Base-by-base conservation (phyloP, 2,113 vertebrate species). In the Aythya baeri region DNA sequence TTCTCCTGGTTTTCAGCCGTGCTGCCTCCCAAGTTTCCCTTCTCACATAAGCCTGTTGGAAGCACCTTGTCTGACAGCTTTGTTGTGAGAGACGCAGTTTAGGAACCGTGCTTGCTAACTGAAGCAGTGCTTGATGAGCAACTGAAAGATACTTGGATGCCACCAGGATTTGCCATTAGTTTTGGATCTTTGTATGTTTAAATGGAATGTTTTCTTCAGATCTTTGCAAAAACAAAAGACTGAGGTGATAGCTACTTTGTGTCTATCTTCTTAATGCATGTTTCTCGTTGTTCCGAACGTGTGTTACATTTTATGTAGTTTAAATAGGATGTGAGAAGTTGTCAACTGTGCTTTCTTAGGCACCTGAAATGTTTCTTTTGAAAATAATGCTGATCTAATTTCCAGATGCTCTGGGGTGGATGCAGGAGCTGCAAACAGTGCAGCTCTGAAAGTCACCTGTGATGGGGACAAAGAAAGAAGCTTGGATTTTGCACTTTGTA, bases 361-460 rank as follows among this genome's bases (percentile, higher is more conserved):
- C 68, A 93, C 58, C 38, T 93, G 85, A 68, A 84, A 72, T 71
- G 3, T 66, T 89, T 83, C 0, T 1, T 77, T 71, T 75, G 27
- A 68, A 84, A 94, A 92, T 83, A 86, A 61, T 88, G 88, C 88
- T 95, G 73, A 94, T 68, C 17, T 32, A 43, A 80, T 43, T 88
- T 91, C 46, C 75, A 88, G 65, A 52, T 90, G 68, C 36, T 91
- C 26, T 22, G 13, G 23, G 52, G 16, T 90, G 38, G 44, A 22
- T n/a, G 36, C 29, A 32, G 80, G 43, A 90, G 65, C 34, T 95
- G 76, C 61, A 44, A 75, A 67, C 32, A 36, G 7, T 75, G 86
- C 89, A 80, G 29, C 65, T 91, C 61, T 94, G 63, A 71, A 96
- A 83, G 90, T 90, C 80, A 72, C 79, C 82, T 72, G 43, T 75